These are phyloP conservation scores for Iselma pallidipennis DNA, from an alignment of 2,888 invertebrate genomes.

Conservation along the genomic window DNA sequence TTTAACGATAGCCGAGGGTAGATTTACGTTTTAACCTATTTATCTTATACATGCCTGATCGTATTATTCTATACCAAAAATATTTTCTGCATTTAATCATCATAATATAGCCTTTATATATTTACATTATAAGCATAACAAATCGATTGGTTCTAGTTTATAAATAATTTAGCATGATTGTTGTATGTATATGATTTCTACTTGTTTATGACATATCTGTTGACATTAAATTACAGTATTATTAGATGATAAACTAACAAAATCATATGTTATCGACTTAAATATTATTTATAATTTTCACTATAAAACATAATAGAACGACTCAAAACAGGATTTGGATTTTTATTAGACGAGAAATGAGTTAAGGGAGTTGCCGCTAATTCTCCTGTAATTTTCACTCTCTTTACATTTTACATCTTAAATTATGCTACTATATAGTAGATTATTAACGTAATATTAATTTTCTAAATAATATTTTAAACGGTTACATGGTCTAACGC, in stretches of 20 bases:
- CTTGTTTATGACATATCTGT: not conserved
- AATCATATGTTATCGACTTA: not conserved
- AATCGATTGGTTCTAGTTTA: not conserved
- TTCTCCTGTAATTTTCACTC: not conserved
- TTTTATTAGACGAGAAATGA: not conserved
- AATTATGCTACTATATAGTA: not conserved
- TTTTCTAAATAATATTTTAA: not conserved
- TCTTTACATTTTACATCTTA: not conserved
- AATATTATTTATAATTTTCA: too few species aligned
- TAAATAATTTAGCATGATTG: not conserved
- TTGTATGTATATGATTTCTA: not conserved
- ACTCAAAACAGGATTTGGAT: not conserved
- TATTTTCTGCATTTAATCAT: conserved; percentile 14
- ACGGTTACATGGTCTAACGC: not conserved
- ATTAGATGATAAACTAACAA: not conserved
- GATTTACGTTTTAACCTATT: conserved; percentile 19
- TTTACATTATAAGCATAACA: not conserved
- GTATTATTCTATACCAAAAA: conserved; percentile 14
- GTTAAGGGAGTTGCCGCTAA: not conserved
- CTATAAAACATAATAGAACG: not conserved
- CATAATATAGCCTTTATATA: not conserved
- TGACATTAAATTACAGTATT: conserved; percentile 1
- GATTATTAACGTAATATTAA: not conserved
- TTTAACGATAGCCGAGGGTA: conserved; percentile 24
- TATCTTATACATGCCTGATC: conserved; percentile 17